phyloP scores from a whole-genome alignment of 2,888 invertebrate genomes.

The Ypsolopha scabrella region DNA sequence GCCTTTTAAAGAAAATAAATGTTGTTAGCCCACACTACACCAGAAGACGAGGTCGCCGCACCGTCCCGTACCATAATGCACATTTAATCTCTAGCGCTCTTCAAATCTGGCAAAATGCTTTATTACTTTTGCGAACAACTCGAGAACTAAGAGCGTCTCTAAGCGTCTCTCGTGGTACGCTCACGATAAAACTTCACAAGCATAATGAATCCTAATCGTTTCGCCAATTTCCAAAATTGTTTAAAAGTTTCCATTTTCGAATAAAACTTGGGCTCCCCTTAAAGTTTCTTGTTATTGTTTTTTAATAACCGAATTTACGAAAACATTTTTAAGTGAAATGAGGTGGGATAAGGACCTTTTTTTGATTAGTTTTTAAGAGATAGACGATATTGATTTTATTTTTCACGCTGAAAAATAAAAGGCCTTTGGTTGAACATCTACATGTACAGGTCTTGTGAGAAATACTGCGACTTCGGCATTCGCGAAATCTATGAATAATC shows the following conservation, averaged over 20 bases:
- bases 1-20: no score
- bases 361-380: background rate
- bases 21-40: background rate
- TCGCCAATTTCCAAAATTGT: constrained; percentile 60
- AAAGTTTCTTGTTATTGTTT: constrained; percentile 2
- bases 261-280: background rate
- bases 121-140: constrained; percentile 58
- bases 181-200: constrained; percentile 64
- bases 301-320: constrained; percentile 1
- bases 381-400: no score
- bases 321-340: background rate
- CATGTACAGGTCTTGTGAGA: no score
- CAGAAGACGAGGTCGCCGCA: constrained; percentile 24
- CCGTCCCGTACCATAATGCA: constrained; percentile 44
- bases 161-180: constrained; percentile 17
- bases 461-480: no score
- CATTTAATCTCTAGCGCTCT: constrained; percentile 48
- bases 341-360: background rate
- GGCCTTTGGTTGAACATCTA: no score
- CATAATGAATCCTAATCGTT: constrained; percentile 67
- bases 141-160: constrained; percentile 28
- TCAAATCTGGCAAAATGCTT: constrained; percentile 67
- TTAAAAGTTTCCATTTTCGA: constrained; percentile 36
- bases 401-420: no score
- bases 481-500: no score